A percentile compares a stretch with the other conserved stretches of the same genome.
Conservation (phyloP, 2,888 invertebrate species). For the Euspilapteryx auroguttella region DNA sequence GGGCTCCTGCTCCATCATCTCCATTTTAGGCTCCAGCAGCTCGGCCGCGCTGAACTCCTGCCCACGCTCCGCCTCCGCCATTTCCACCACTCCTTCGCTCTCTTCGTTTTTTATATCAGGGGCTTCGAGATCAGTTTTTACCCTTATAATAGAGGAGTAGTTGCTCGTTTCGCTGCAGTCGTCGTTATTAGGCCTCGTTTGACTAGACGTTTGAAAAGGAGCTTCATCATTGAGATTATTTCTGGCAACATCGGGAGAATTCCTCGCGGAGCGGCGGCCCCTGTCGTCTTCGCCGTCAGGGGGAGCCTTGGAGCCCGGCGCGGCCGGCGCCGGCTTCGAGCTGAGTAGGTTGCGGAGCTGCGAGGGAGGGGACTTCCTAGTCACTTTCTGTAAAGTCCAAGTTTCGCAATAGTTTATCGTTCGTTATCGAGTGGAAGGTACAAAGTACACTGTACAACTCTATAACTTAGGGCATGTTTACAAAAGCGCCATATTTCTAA, state of each 20-base stretch:
- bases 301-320: conserved; percentile 60
- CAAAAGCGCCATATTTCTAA: no score
- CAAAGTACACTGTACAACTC: no score
- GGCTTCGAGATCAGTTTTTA: conserved; percentile 60
- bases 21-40: conserved; percentile 68
- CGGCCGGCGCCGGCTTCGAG: conserved; percentile 55
- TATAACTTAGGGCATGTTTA: no score
- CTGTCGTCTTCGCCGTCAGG: conserved; percentile 58
- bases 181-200: conserved; percentile 60
- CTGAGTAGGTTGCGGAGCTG: conserved; percentile 60
- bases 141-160: conserved; percentile 49
- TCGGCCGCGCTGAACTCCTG: conserved; percentile 49
- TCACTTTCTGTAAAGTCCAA: conserved; percentile 56
- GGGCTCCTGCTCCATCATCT: conserved; percentile 69
- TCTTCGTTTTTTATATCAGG: conserved; percentile 53
- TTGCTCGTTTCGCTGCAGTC: conserved; percentile 54
- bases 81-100: conserved; percentile 46
- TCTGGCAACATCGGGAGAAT: conserved; percentile 60
- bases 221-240: conserved; percentile 59
- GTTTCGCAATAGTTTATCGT: no score
- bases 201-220: conserved; percentile 59
- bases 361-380: conserved; percentile 55
- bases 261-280: conserved; percentile 41
- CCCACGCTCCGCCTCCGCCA: conserved; percentile 42
- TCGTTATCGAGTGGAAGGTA: no score